Evolutionary conservation across 2,113 vertebrate species (phyloP).

Genomic region (human): DNA sequence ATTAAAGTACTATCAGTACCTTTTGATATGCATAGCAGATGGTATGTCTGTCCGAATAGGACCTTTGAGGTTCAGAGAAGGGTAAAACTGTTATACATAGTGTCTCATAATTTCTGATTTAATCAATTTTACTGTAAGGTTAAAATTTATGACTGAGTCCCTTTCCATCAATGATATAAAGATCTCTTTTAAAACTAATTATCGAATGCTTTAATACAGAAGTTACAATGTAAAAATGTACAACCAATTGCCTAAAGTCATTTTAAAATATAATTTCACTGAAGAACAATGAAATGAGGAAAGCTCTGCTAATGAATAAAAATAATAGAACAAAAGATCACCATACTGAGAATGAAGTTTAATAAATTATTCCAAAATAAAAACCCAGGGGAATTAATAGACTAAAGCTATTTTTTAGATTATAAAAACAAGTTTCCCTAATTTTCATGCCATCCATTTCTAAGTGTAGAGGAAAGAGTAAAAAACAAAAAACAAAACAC

Average conservation of each 20-base stretch:
- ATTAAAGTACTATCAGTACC: neutral
- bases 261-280: conserved; percentile 44
- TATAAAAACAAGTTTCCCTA: neutral
- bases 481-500: neutral
- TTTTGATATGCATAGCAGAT: neutral
- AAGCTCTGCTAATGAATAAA: conserved; percentile 56
- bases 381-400: conserved; percentile 35
- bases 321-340: conserved; percentile 48
- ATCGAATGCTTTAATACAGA: neutral
- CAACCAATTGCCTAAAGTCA: conserved; percentile 47
- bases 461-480: neutral
- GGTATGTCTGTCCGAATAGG: neutral
- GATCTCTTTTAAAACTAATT: conserved; percentile 27
- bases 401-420: conserved; percentile 9
- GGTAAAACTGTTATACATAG: neutral
- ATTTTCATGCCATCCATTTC: conserved; percentile 22
- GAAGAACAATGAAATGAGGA: conserved; percentile 38
- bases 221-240: conserved; percentile 4
- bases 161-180: conserved; percentile 34
- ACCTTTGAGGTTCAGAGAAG: neutral
- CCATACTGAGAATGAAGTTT: conserved; percentile 23
- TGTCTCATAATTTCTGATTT: conserved; percentile 32
- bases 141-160: neutral
- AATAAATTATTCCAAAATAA: conserved; percentile 40
- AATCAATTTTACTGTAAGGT: conserved; percentile 5